Percentiles rank a stretch among this genome's conserved stretches.
Evolutionary conservation across 2,113 vertebrate species (phyloP).

Genomic region (Malurus cyaneus): DNA sequence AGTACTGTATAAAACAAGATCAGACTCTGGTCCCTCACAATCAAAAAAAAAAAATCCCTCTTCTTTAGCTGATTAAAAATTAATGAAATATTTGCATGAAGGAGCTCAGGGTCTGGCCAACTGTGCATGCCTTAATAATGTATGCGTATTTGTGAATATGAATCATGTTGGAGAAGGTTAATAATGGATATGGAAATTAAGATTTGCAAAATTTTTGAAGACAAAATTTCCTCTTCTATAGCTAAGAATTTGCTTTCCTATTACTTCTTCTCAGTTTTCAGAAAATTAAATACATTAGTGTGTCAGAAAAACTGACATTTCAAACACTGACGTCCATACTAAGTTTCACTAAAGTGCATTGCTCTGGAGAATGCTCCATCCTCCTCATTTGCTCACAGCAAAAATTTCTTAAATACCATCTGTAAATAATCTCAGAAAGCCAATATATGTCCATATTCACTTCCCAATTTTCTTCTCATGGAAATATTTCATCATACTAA

Average conservation of each 20-base stretch:
- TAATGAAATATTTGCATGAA: background rate
- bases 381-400: background rate
- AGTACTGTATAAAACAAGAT: background rate
- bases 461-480: background rate
- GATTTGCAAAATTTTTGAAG: slow-evolving; percentile 11
- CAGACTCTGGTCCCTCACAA: background rate
- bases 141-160: slow-evolving; percentile 3
- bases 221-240: slow-evolving; percentile 16
- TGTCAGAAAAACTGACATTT: slow-evolving; percentile 45
- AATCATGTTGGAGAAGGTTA: slow-evolving; percentile 25
- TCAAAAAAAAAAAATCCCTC: background rate
- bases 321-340: slow-evolving; percentile 20
- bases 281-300: slow-evolving; percentile 39
- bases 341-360: background rate
- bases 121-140: slow-evolving; percentile 4
- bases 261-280: slow-evolving; percentile 45
- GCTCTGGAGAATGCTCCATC: slow-evolving; percentile 1
- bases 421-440: background rate
- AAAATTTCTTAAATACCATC: background rate
- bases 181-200: slow-evolving; percentile 38
- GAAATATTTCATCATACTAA: background rate
- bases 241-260: slow-evolving; percentile 6
- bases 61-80: background rate
- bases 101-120: background rate
- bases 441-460: fast-evolving